A percentile compares a stretch with the other conserved stretches of the same genome.
These are phyloP conservation scores for Drosophila histrio DNA, from an alignment of 2,888 invertebrate genomes.

Conservation along the genomic window DNA sequence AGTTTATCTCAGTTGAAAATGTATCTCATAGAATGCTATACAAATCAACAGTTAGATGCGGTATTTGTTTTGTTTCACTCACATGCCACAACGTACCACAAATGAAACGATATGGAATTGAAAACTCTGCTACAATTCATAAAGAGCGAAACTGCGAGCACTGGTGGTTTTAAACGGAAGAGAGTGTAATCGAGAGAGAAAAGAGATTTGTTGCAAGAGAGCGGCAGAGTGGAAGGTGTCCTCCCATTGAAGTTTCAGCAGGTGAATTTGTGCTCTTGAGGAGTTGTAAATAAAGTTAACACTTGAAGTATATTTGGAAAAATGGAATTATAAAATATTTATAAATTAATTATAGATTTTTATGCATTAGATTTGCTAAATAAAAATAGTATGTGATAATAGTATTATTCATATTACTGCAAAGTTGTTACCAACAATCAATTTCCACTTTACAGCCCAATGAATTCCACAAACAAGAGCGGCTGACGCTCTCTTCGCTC, in stretches of 20 bases:
- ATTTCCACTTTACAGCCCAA: neutral
- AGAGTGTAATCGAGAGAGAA: neutral
- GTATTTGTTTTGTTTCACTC: constrained; percentile 64
- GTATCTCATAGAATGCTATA: constrained; percentile 40
- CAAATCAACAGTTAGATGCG: constrained; percentile 67
- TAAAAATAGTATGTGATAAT: neutral
- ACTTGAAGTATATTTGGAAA: neutral
- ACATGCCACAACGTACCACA: constrained; percentile 22
- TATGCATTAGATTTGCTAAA: neutral
- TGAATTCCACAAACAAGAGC: constrained; percentile 34
- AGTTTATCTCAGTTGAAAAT: constrained; percentile 18
- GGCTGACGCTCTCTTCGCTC: neutral
- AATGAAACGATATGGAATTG: constrained; percentile 30
- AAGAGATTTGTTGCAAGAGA: neutral
- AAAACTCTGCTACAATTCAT: constrained; percentile 63
- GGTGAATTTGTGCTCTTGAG: constrained; percentile 8
- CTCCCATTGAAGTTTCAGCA: neutral
- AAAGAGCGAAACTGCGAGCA: constrained; percentile 36
- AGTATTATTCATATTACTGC: neutral
- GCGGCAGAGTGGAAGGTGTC: neutral
- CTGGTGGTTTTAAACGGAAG: neutral
- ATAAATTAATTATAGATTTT: neutral
- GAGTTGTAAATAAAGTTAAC: neutral
- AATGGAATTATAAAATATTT: neutral
- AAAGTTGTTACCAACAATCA: neutral